Conservation (phyloP, 2,113 vertebrate species). For the Loxodonta africana region DNA sequence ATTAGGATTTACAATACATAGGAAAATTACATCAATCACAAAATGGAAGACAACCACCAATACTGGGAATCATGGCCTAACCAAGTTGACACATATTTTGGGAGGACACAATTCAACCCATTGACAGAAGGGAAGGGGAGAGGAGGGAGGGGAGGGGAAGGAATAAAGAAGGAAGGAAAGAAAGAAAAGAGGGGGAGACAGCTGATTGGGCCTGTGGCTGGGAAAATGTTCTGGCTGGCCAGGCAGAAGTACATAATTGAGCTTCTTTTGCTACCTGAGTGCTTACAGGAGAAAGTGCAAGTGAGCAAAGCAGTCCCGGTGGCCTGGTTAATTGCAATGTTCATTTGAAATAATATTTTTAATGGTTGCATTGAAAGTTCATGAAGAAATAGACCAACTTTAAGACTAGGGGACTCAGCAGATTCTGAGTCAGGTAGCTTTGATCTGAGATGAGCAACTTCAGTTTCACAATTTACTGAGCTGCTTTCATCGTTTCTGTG, state of each 20-base stretch:
- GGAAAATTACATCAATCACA: too few species aligned
- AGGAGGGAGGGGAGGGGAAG: fast-evolving
- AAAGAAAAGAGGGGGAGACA: neutral
- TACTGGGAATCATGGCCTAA: too few species aligned
- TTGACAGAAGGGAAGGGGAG: fast-evolving
- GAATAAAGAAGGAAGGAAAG: fast-evolving
- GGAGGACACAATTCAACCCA: too few species aligned
- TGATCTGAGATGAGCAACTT: neutral
- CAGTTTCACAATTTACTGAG: neutral
- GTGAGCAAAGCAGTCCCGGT: fast-evolving
- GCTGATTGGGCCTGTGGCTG: neutral
- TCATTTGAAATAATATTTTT: neutral
- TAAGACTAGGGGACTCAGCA: neutral
- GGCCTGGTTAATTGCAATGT: neutral
- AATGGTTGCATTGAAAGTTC: neutral
- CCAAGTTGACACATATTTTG: too few species aligned
- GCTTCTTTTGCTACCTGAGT: neutral
- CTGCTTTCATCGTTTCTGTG: neutral
- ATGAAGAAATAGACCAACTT: neutral
- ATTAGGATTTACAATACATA: too few species aligned
- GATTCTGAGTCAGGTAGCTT: neutral
- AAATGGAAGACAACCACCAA: too few species aligned
- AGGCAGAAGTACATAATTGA: neutral
- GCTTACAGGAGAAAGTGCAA: neutral
- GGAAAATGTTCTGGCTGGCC: neutral